phyloP scores from a whole-genome alignment of 2,113 vertebrate genomes.

The Lagopus muta region DNA sequence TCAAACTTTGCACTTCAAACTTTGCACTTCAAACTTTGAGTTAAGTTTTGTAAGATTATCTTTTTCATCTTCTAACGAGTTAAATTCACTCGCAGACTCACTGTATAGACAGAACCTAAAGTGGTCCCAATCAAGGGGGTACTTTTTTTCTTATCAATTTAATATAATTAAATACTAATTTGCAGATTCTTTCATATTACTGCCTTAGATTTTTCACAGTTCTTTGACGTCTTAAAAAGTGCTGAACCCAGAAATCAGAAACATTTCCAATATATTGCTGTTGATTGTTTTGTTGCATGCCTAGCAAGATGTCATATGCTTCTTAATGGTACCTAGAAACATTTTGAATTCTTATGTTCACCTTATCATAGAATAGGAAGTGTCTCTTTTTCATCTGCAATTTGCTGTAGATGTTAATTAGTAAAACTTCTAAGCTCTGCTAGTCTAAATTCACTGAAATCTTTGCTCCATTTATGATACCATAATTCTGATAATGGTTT shows the following conservation, averaged over 20 bases:
- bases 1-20: background rate
- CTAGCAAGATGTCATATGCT: background rate
- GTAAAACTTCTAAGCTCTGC: background rate
- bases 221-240: slow-evolving; percentile 6
- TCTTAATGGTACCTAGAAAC: background rate
- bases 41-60: background rate
- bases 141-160: slow-evolving; percentile 10
- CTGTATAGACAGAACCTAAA: background rate
- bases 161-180: background rate
- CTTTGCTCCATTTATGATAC: background rate
- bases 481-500: background rate
- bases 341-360: background rate
- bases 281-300: background rate
- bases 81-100: background rate
- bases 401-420: slow-evolving; percentile 1
- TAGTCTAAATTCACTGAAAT: slow-evolving; percentile 1
- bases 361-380: background rate
- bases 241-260: background rate
- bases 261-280: background rate
- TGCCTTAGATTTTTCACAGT: background rate
- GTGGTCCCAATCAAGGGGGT: background rate
- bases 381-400: background rate
- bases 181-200: background rate
- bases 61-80: background rate
- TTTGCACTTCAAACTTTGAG: background rate